These are phyloP conservation scores for Ciona savignyi DNA, from an alignment of 23 tunicate species.

Conservation along the genomic window DNA sequence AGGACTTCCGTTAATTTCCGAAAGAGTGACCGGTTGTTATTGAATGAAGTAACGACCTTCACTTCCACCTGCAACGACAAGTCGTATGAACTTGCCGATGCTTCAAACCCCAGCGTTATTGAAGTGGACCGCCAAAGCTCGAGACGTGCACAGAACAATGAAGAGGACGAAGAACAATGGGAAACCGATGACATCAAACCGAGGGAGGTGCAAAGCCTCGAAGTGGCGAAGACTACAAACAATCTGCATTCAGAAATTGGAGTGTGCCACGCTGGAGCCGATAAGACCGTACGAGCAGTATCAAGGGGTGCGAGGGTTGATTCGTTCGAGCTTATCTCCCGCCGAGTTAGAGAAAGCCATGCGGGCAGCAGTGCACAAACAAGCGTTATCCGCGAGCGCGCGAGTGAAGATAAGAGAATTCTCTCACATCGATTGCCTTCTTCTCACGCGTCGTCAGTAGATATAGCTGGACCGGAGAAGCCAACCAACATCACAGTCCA, in stretches of 20 bases:
- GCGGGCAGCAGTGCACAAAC: slow-evolving; percentile 11
- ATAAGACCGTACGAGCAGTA: background rate
- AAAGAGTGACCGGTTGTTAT: background rate
- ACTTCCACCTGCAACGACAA: background rate
- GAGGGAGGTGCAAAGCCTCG: background rate
- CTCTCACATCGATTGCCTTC: slow-evolving; percentile 1
- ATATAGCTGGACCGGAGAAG: too few species aligned
- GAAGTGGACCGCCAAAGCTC: background rate
- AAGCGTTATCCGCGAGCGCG: slow-evolving; percentile 14
- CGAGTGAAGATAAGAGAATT: slow-evolving; percentile 4
- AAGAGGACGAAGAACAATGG: background rate
- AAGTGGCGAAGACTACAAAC: background rate
- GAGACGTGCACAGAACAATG: background rate
- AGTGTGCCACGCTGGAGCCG: background rate
- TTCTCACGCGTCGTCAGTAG: background rate
- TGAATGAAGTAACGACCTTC: background rate
- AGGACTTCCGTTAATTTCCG: background rate
- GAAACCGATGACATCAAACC: background rate
- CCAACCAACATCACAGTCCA: too few species aligned
- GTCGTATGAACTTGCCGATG: background rate
- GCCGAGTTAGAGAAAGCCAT: background rate
- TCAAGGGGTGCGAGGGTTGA: background rate
- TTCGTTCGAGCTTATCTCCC: background rate
- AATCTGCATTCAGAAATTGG: background rate
- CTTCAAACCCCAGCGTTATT: background rate